phyloP scores from a whole-genome alignment of 2,113 vertebrate genomes.

The Vulpes ferrilata region DNA sequence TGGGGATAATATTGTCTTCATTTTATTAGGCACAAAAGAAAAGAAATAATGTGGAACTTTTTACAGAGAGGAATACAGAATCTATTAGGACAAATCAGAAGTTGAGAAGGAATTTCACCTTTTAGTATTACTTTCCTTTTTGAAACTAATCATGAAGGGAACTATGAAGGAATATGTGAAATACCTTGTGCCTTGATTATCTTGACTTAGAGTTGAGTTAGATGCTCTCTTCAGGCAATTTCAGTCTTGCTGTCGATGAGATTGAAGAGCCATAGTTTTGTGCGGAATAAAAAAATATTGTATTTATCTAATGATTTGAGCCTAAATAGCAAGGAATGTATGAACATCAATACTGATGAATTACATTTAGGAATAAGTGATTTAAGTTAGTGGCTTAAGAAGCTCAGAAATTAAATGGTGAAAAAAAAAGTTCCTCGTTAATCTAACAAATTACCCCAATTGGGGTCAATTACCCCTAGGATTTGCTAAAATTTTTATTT shows the following conservation, averaged over 20 bases:
- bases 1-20: neutral
- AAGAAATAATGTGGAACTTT: neutral
- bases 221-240: neutral
- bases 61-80: neutral
- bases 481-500: conserved; percentile 37
- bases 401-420: neutral
- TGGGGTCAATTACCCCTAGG: neutral
- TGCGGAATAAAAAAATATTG: neutral
- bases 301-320: neutral
- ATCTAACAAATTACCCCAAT: neutral
- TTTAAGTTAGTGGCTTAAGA: neutral
- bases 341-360: conserved; percentile 5
- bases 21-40: neutral
- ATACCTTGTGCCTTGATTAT: neutral
- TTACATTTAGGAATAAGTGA: conserved; percentile 48
- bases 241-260: neutral
- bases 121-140: neutral
- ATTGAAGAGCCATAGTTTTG: neutral
- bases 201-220: neutral
- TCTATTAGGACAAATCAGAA: neutral
- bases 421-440: conserved; percentile 17
- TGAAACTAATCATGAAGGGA: neutral
- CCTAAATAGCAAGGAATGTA: neutral
- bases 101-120: neutral
- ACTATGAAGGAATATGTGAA: neutral